Percentiles rank a stretch among this genome's conserved stretches.
These are phyloP conservation scores for Corvus moneduloides DNA, from an alignment of 2,113 vertebrate species.

Conservation along the genomic window DNA sequence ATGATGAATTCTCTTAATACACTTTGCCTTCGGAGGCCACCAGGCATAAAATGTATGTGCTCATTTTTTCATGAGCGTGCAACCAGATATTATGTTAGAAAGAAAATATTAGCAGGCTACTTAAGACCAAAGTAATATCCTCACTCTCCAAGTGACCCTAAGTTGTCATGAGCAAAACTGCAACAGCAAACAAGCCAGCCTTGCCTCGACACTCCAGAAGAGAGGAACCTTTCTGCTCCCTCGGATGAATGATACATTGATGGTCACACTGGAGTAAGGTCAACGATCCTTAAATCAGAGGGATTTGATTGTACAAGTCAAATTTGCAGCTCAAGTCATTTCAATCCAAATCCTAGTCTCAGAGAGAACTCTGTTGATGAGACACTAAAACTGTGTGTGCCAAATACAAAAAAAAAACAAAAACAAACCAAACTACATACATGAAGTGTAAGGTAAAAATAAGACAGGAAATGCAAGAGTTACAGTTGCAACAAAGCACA, in stretches of 20 bases:
- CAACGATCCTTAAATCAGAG: neutral
- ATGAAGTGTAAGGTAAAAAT: neutral
- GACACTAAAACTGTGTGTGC: neutral
- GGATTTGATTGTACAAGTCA: neutral
- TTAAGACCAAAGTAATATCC: neutral
- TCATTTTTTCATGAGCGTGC: neutral
- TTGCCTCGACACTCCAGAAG: neutral
- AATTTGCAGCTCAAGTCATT: neutral
- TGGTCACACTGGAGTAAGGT: neutral
- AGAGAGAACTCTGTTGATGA: neutral
- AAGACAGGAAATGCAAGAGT: neutral
- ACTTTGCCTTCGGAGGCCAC: neutral
- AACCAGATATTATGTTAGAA: neutral
- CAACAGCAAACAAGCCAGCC: slow-evolving; percentile 14
- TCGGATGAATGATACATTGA: neutral
- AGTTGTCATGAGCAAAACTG: neutral
- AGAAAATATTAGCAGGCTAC: neutral
- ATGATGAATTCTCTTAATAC: slow-evolving; percentile 19
- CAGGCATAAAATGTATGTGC: neutral
- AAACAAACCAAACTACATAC: neutral
- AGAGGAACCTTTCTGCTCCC: slow-evolving; percentile 11
- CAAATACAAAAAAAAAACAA: neutral
- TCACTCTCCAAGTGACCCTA: neutral
- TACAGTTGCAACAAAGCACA: neutral
- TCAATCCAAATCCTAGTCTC: neutral